phyloP scores from a whole-genome alignment of 1,140 invertebrate species.

The Archivesica marissinica region DNA sequence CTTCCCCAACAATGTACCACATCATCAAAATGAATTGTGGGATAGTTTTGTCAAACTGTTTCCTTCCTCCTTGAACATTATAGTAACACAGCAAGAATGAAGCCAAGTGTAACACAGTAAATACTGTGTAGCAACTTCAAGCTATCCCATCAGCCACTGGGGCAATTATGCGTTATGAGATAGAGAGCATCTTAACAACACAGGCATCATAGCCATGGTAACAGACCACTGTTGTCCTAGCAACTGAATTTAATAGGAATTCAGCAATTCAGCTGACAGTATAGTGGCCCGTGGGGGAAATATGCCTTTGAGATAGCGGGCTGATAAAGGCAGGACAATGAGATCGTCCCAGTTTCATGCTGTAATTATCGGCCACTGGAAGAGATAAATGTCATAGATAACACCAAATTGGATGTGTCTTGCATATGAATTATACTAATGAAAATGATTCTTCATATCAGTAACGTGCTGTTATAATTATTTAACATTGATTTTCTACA shows the following conservation, averaged over 20 bases:
- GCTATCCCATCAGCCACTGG: slow-evolving; percentile 62
- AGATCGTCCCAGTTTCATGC: slow-evolving; percentile 24
- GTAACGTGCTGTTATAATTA: too few species aligned
- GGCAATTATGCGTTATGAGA: slow-evolving; percentile 57
- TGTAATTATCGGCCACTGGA: slow-evolving; percentile 25
- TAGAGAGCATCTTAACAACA: slow-evolving; percentile 60
- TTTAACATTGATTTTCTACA: too few species aligned
- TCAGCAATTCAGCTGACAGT: slow-evolving; percentile 30
- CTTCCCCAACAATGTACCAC: slow-evolving; percentile 67
- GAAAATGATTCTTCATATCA: slow-evolving; percentile 11
- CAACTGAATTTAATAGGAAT: slow-evolving; percentile 61
- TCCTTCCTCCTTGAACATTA: slow-evolving; percentile 54
- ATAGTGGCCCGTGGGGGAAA: slow-evolving; percentile 41
- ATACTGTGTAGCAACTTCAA: slow-evolving; percentile 45
- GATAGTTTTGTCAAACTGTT: slow-evolving; percentile 54
- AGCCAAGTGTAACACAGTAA: slow-evolving; percentile 52
- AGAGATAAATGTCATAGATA: slow-evolving; percentile 21
- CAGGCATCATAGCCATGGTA: slow-evolving; percentile 71
- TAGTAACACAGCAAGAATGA: slow-evolving; percentile 29
- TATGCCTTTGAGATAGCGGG: slow-evolving; percentile 1
- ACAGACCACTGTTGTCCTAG: slow-evolving; percentile 69
- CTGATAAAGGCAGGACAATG: slow-evolving; percentile 39
- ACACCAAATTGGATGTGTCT: not conserved
- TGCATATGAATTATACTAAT: not conserved
- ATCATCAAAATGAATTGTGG: slow-evolving; percentile 66